Conservation (phyloP, 2,797 vertebrate genomes). For the Bufotes viridis region DNA sequence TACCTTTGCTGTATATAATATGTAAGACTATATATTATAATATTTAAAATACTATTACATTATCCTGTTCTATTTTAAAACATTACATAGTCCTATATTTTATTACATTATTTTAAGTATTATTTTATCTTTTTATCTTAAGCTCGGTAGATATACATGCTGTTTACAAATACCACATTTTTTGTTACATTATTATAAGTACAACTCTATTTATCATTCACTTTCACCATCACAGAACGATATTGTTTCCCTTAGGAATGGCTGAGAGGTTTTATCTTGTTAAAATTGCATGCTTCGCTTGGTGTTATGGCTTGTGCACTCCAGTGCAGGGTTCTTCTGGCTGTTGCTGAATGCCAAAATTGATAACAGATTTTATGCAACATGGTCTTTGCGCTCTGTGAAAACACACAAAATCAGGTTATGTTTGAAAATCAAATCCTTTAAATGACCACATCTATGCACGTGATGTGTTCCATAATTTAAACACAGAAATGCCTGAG, state of each 20-base stretch:
- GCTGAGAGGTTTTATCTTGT: constrained; percentile 35
- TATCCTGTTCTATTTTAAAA: background rate
- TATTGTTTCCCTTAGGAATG: constrained; percentile 4
- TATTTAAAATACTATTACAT: background rate
- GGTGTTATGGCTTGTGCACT: constrained; percentile 22
- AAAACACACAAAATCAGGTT: constrained; percentile 35
- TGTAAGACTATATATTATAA: too few relatives aligned
- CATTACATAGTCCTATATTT: background rate
- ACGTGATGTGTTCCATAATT: constrained; percentile 53
- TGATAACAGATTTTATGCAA: constrained; percentile 44
- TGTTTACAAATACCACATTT: background rate
- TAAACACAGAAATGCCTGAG: background rate
- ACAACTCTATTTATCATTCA: background rate
- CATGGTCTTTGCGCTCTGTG: background rate
- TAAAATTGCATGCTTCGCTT: constrained; percentile 49
- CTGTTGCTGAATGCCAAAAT: constrained; percentile 23
- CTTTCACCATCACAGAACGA: constrained; percentile 28
- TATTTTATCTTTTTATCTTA: background rate
- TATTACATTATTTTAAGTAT: background rate
- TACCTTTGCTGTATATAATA: too few relatives aligned
- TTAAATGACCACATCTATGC: constrained; percentile 30
- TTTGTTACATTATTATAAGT: constrained; percentile 9
- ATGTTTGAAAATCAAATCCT: constrained; percentile 34
- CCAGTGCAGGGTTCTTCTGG: background rate
- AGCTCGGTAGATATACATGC: background rate